Base-by-base conservation (phyloP, 2,113 vertebrate genomes). In the Corynorhinus townsendii region DNA sequence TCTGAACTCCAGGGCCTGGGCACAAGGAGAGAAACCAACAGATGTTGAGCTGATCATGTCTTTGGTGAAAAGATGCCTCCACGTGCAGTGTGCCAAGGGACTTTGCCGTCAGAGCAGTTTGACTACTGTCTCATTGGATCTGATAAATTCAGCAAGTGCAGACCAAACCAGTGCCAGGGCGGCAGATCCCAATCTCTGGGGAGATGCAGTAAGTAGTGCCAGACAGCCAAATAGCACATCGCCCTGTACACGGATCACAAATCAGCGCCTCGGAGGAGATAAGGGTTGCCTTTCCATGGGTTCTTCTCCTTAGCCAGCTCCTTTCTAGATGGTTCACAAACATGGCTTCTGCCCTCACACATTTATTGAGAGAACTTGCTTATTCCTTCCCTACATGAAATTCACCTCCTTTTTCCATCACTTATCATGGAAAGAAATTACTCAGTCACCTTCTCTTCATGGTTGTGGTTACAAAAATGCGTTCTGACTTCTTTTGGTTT, bases 81-180 rank as follows among this genome's bases (percentile, higher is more conserved):
- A 30, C 49, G 52, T 84, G 47, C 30, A 81, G 49, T 38, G 10
- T 95, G 81, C 15, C 28, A 19, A 22, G 47, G 20, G 22, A 30
- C 22, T 94, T 94, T 73, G 72, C 17, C 17, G 10, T 75, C 38
- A 2, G 59, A 62, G 56, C 73, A 64, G 11, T 43, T 79, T 90
- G 85, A 54, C 19, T 73, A 49, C 33, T 79, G 4, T 91, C 45
- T 86, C 62, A 95, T 0, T 66, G 59, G 47, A 16, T 88, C 8
- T 88, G 49, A 47, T 69, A 96, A 86, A 71, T 79, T 69, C 95
- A 90, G 54, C 10, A 49, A 89, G 56, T 28, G 28, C n/a, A 91
- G 56, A 56, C 7, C 16, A 30, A 95, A 38, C 19, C 64, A 89
- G 71, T 3, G 8, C 66, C 83, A 68, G 64, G 49, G 45, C 1